Evolutionary conservation across 2,113 vertebrate species (phyloP).

Genomic region (Edolisoma coerulescens): DNA sequence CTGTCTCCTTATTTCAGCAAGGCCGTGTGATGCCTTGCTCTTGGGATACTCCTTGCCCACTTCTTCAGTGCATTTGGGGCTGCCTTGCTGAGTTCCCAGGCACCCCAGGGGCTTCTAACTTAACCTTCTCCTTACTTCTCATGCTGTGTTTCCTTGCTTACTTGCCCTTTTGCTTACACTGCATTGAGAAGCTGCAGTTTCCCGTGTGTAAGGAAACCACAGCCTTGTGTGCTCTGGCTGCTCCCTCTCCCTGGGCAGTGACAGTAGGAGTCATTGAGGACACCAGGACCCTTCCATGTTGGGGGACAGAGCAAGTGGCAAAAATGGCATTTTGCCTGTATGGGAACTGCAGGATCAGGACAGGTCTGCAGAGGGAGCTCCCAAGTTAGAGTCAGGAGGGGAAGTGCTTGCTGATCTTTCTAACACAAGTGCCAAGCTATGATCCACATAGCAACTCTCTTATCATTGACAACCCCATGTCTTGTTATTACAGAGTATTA

Average conservation of each 20-base stretch:
- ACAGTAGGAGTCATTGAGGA: not conserved
- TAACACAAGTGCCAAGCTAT: not conserved
- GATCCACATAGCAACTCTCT: not conserved
- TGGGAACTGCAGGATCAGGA: not conserved
- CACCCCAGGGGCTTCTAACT: not conserved
- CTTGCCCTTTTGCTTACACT: not conserved
- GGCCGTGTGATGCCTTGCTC: not conserved
- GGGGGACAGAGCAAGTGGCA: not conserved
- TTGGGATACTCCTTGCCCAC: not conserved
- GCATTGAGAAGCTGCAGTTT: not conserved
- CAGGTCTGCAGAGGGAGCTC: slow-evolving; percentile 52
- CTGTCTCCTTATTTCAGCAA: not conserved
- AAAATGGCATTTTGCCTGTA: not conserved
- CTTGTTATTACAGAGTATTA: not conserved
- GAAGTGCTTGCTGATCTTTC: not conserved
- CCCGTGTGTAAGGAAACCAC: not conserved
- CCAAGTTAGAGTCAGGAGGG: slow-evolving; percentile 4
- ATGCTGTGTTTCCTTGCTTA: not conserved
- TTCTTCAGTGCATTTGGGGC: not conserved
- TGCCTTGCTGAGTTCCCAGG: not conserved
- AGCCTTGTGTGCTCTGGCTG: not conserved
- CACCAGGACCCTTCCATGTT: rapidly evolving
- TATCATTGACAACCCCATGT: not conserved
- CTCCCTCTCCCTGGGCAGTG: not conserved
- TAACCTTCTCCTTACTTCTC: not conserved